Conservation (phyloP, 2,888 invertebrate genomes). For the Dromius quadrimaculatus region DNA sequence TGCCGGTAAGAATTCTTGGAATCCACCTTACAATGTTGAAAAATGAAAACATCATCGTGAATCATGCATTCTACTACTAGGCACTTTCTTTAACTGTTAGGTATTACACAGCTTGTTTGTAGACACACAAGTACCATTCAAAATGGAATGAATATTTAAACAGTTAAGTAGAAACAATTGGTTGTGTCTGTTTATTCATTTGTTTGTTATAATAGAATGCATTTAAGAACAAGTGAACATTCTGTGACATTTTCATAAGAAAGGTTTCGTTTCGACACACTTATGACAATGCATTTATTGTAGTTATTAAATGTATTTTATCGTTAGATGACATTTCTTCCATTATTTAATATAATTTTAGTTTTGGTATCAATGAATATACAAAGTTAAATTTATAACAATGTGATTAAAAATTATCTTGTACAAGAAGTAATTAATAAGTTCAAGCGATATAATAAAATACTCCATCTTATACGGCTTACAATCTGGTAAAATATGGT, state of each 20-base stretch:
- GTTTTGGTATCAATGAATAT: too few species aligned
- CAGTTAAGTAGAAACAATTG: conserved; percentile 34
- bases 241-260: conserved; percentile 41
- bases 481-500: too few species aligned
- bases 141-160: conserved; percentile 39
- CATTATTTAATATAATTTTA: too few species aligned
- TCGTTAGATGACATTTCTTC: too few species aligned
- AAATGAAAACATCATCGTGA: conserved; percentile 21
- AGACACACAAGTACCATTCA: conserved; percentile 14
- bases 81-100: conserved; percentile 23
- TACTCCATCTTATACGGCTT: too few species aligned
- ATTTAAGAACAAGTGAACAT: conserved; percentile 37
- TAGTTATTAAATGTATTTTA: neutral
- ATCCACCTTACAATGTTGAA: conserved; percentile 24
- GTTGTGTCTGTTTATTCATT: conserved; percentile 30
- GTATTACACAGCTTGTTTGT: conserved; percentile 10
- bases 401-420: too few species aligned
- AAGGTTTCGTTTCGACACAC: conserved; percentile 36
- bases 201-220: conserved; percentile 39
- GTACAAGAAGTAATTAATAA: too few species aligned
- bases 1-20: conserved; percentile 5
- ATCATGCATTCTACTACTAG: conserved; percentile 11
- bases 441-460: too few species aligned
- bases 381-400: too few species aligned
- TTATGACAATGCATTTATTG: conserved; percentile 37